Percentiles rank a stretch among this genome's conserved stretches.
Conservation (phyloP, 2,797 vertebrate genomes). For the Coccyzus lansbergi region DNA sequence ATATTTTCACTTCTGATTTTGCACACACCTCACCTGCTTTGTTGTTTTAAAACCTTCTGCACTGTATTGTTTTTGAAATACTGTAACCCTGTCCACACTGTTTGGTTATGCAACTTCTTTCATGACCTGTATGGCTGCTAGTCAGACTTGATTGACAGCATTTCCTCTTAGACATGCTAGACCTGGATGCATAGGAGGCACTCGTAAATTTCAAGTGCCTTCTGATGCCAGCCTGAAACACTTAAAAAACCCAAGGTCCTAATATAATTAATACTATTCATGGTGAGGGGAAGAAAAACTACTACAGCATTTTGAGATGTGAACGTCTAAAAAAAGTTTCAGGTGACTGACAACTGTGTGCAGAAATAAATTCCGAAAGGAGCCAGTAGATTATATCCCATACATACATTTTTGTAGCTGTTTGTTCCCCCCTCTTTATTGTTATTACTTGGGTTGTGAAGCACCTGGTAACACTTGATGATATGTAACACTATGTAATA, state of each 20-base stretch:
- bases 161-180: conserved; percentile 16
- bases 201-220: not conserved
- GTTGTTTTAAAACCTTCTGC: not conserved
- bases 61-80: not conserved
- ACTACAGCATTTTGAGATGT: not conserved
- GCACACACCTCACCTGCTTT: not conserved
- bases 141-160: not conserved
- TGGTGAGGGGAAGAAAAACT: not conserved
- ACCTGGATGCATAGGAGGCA: not conserved
- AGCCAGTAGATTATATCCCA: not conserved
- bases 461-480: not conserved
- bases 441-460: not conserved
- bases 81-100: not conserved
- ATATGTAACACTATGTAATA: not conserved
- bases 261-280: not conserved
- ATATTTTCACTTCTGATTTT: not conserved
- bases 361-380: not conserved
- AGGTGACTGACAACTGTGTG: not conserved
- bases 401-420: not conserved
- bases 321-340: not conserved
- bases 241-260: not conserved
- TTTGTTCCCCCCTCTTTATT: not conserved
- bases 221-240: not conserved
- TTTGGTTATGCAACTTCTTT: conserved; percentile 21
- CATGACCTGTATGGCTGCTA: not conserved